A percentile compares a stretch with the other conserved stretches of the same genome.
Conservation (phyloP, 2,113 vertebrate species). For the Notothenia rossii region DNA sequence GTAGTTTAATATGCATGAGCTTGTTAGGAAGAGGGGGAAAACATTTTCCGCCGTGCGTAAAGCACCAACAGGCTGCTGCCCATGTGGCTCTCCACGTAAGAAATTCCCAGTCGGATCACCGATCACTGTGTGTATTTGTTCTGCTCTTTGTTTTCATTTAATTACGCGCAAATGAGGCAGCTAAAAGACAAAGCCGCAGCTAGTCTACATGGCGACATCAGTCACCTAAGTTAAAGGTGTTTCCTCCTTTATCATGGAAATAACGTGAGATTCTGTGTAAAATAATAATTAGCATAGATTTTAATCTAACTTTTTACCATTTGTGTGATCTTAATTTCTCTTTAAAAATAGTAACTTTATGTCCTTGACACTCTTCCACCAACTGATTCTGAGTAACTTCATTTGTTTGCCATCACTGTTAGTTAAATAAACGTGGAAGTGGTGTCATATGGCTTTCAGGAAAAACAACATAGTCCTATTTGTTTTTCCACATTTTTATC, state of each 20-base stretch:
- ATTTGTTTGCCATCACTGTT: not conserved
- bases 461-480: not conserved
- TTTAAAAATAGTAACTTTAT: too few species aligned
- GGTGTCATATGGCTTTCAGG: not conserved
- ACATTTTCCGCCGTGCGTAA: constrained; percentile 45
- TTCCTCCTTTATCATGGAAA: constrained; percentile 73
- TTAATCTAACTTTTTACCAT: constrained; percentile 54
- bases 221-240: constrained; percentile 44
- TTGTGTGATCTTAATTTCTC: constrained; percentile 2
- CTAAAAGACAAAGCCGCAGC: constrained; percentile 50
- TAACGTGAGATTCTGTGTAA: constrained; percentile 59
- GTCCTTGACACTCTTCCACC: too few species aligned
- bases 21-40: not conserved
- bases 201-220: constrained; percentile 69
- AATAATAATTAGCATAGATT: constrained; percentile 63
- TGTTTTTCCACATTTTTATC: constrained; percentile 55
- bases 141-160: constrained; percentile 75
- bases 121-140: constrained; percentile 76
- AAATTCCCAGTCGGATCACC: constrained; percentile 32
- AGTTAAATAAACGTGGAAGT: accelerated
- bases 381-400: not conserved
- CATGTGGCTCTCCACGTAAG: constrained; percentile 36
- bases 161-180: constrained; percentile 76
- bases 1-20: not conserved
- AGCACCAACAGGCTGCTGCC: constrained; percentile 18